phyloP scores from a whole-genome alignment of 92 coral and sea anemone species.

The Epizoanthus ramosus region DNA sequence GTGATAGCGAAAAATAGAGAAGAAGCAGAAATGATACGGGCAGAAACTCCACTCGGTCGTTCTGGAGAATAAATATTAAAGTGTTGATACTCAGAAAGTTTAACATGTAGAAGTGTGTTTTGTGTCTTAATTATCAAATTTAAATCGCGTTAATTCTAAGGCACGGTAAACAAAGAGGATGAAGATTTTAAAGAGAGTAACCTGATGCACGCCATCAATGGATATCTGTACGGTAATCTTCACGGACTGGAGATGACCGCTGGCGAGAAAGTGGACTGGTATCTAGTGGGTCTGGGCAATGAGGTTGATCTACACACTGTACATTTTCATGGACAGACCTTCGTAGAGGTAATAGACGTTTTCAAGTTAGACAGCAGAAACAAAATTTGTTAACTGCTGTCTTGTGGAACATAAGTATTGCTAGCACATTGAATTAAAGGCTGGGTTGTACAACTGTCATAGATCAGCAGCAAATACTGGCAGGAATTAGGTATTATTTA shows the following conservation, averaged over 20 bases:
- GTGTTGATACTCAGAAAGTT: too few relatives aligned
- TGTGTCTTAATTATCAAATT: background rate
- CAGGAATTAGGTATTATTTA: too few relatives aligned
- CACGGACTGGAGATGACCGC: slow-evolving; percentile 46
- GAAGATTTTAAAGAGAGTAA: slow-evolving; percentile 50
- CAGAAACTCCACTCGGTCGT: too few relatives aligned
- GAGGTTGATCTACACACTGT: slow-evolving; percentile 59
- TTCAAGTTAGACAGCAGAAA: too few relatives aligned
- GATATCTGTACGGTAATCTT: slow-evolving; percentile 51
- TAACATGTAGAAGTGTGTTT: background rate
- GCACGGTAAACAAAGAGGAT: slow-evolving; percentile 36
- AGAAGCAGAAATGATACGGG: too few relatives aligned
- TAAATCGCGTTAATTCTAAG: background rate
- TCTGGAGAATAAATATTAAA: too few relatives aligned
- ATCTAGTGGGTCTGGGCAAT: slow-evolving; percentile 57
- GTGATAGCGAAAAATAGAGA: too few relatives aligned
- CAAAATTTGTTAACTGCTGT: too few relatives aligned
- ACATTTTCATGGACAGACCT: slow-evolving; percentile 65
- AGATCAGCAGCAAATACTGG: too few relatives aligned
- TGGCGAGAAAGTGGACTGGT: slow-evolving; percentile 60
- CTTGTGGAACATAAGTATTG: too few relatives aligned
- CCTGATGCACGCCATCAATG: slow-evolving; percentile 57
- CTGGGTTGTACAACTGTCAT: too few relatives aligned
- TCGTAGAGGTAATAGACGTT: slow-evolving; percentile 39
- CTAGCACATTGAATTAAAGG: too few relatives aligned